These are phyloP conservation scores for Carettochelys insculpta DNA, from an alignment of 2,113 vertebrate genomes.

Conservation along the genomic window DNA sequence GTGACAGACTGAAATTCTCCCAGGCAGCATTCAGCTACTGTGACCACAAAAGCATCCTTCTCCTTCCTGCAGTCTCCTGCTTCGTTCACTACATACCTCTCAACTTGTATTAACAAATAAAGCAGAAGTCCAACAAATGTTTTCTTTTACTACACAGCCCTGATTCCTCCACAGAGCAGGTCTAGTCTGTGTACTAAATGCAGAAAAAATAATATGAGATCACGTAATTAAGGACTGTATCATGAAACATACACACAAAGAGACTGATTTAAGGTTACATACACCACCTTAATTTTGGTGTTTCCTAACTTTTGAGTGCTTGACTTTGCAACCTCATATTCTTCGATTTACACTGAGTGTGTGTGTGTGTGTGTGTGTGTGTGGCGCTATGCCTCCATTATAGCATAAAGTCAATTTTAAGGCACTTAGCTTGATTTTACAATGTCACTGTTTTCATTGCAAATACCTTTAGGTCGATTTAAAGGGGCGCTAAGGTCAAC, in stretches of 20 bases:
- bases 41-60: background rate
- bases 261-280: background rate
- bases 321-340: background rate
- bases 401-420: too few relatives aligned
- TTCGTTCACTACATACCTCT: background rate
- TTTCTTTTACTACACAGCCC: background rate
- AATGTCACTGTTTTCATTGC: too few relatives aligned
- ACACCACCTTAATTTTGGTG: background rate
- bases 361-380: too few relatives aligned
- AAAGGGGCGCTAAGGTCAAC: too few relatives aligned
- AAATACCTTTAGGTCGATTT: too few relatives aligned
- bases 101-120: background rate
- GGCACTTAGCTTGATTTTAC: too few relatives aligned
- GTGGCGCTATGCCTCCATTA: too few relatives aligned
- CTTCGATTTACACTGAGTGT: background rate
- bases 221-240: background rate
- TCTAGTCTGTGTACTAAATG: background rate
- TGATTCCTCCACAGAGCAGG: background rate
- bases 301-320: background rate
- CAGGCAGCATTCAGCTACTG: too few relatives aligned
- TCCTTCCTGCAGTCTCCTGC: background rate
- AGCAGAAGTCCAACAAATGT: background rate
- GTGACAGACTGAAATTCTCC: background rate
- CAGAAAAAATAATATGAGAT: background rate
- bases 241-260: background rate